Evolutionary conservation across 2,888 invertebrate species (phyloP).

Genomic region (Melanotus villosus): DNA sequence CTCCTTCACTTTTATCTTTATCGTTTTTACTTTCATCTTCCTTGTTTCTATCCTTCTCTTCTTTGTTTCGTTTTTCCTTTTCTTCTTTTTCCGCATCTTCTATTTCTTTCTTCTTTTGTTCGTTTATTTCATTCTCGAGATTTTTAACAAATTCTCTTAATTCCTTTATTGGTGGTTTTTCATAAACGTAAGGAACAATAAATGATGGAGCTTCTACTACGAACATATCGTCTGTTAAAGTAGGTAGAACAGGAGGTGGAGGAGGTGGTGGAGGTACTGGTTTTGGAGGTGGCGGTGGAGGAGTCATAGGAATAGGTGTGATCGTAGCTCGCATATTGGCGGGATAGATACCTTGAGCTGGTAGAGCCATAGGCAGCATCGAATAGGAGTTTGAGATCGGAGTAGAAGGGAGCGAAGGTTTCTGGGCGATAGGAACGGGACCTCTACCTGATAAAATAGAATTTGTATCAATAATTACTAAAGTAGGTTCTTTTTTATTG

Average conservation of each 20-base stretch:
- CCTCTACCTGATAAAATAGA: conserved; percentile 78
- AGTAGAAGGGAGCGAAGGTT: conserved; percentile 60
- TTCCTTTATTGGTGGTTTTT: conserved; percentile 87
- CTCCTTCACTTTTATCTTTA: conserved; percentile 66
- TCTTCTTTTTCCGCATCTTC: conserved; percentile 68
- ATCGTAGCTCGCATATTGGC: conserved; percentile 74
- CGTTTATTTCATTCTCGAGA: conserved; percentile 76
- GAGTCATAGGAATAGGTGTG: conserved; percentile 70
- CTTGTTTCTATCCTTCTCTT: conserved; percentile 68
- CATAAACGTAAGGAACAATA: conserved; percentile 94
- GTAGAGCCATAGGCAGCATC: conserved; percentile 70
- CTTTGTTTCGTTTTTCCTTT: conserved; percentile 54
- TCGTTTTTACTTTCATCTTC: conserved; percentile 62
- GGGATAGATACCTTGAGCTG: conserved; percentile 77
- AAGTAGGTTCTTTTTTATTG: conserved; percentile 79
- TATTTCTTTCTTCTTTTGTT: conserved; percentile 69
- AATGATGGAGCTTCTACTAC: conserved; percentile 94
- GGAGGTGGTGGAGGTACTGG: conserved; percentile 53
- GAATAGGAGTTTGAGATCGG: conserved; percentile 64
- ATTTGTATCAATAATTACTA: conserved; percentile 86
- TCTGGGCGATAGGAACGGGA: conserved; percentile 70
- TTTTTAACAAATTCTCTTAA: conserved; percentile 81
- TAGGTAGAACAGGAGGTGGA: conserved; percentile 79
- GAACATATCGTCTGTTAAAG: conserved; percentile 92
- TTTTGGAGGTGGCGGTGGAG: conserved; percentile 59